Percentiles rank a stretch among this genome's conserved stretches.
Conservation (phyloP, 2,113 vertebrate genomes). For the Corvus hawaiiensis region DNA sequence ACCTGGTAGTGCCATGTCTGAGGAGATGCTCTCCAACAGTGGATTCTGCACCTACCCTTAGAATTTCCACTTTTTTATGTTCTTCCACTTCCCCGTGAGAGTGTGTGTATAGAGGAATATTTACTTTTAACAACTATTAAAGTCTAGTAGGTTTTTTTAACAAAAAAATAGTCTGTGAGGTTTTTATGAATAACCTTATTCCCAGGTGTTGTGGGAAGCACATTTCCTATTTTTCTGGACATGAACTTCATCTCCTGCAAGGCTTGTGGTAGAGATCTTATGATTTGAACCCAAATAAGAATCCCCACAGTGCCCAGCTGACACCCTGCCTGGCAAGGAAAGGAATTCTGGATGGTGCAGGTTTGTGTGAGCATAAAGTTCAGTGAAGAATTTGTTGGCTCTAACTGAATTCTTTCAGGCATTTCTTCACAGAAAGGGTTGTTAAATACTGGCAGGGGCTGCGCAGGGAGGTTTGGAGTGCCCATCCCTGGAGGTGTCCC, state of each 20-base stretch:
- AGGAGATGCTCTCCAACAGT: neutral
- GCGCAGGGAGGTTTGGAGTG: neutral
- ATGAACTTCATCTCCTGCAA: neutral
- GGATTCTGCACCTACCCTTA: neutral
- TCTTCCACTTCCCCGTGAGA: neutral
- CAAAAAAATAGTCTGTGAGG: accelerated
- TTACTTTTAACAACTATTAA: neutral
- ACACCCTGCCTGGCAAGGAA: neutral
- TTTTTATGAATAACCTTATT: neutral
- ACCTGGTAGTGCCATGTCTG: neutral
- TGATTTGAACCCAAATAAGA: neutral
- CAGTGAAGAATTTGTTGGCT: neutral
- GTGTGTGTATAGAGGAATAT: neutral
- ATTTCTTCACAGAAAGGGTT: neutral
- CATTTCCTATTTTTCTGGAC: neutral
- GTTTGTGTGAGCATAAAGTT: neutral
- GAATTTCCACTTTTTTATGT: neutral
- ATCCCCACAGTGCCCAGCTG: neutral
- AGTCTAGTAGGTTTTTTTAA: neutral
- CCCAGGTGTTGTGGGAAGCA: neutral
- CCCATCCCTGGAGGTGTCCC: neutral
- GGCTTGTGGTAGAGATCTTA: neutral
- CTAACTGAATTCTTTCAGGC: neutral
- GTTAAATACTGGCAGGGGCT: neutral
- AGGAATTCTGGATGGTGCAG: neutral